Evolutionary conservation across 2,113 vertebrate genomes (phyloP).

Genomic region (Ictalurus furcatus): DNA sequence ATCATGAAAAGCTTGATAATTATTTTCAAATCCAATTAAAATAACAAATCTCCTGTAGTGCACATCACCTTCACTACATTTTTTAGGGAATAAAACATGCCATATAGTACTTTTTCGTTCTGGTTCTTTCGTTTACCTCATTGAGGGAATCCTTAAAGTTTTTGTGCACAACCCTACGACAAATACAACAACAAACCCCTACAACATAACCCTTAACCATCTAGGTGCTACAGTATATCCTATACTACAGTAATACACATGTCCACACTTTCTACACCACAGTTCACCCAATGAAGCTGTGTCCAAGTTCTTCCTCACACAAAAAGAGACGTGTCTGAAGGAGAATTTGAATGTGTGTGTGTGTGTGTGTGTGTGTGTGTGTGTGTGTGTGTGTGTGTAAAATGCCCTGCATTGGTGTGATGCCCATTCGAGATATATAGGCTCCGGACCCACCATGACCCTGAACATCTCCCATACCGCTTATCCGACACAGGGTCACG

Average conservation of each 20-base stretch:
- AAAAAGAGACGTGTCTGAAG: neutral
- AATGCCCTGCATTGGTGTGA: neutral
- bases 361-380: neutral
- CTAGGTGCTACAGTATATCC: neutral
- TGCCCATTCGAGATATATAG: neutral
- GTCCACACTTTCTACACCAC: neutral
- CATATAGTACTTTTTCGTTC: neutral
- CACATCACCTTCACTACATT: neutral
- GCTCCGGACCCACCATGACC: neutral
- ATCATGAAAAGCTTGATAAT: constrained; percentile 20
- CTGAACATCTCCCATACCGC: neutral
- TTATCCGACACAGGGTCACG: too few species aligned
- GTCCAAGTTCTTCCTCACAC: neutral
- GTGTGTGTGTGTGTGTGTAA: neutral
- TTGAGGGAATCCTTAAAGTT: neutral
- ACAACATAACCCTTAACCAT: neutral
- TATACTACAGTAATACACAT: neutral
- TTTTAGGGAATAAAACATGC: neutral
- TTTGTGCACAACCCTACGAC: neutral
- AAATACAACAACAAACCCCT: neutral
- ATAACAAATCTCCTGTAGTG: neutral
- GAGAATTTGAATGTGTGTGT: neutral
- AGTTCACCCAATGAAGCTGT: neutral
- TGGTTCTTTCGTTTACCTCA: neutral
- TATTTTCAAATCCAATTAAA: constrained; percentile 9